Conservation (phyloP, 2,888 invertebrate genomes). For the Drosophila meridionalis region DNA sequence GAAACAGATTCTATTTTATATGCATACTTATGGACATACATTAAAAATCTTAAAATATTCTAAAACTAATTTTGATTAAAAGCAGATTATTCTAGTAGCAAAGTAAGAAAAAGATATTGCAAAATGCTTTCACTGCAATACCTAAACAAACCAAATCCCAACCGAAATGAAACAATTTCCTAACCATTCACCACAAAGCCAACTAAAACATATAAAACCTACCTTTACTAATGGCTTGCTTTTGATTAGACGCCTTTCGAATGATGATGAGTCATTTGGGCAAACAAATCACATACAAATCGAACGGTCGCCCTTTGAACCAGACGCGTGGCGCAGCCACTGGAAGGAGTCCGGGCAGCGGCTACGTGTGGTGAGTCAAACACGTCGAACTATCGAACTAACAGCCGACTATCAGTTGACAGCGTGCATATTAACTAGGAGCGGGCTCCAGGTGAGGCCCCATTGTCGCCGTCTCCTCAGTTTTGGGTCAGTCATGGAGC, state of each 20-base stretch:
- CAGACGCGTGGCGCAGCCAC: conserved; percentile 60
- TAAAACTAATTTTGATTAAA: neutral
- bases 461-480: conserved; percentile 37
- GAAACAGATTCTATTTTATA: neutral
- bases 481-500: conserved; percentile 55
- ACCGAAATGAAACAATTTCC: neutral
- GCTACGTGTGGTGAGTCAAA: conserved; percentile 66
- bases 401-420: conserved; percentile 51
- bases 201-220: neutral
- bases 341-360: conserved; percentile 13
- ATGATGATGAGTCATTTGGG: conserved; percentile 62
- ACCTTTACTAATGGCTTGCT: conserved; percentile 1
- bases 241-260: conserved; percentile 12
- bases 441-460: conserved; percentile 20
- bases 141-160: neutral
- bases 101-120: neutral
- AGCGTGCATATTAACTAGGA: conserved; percentile 72
- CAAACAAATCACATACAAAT: conserved; percentile 50
- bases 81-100: neutral
- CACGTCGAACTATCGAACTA: conserved; percentile 47
- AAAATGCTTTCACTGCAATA: neutral
- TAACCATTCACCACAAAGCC: neutral
- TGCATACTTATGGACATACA: neutral
- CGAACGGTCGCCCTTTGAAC: conserved; percentile 70
- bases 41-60: neutral